These are phyloP conservation scores for Acleris holmiana DNA, from an alignment of 2,888 invertebrate species.

Conservation along the genomic window DNA sequence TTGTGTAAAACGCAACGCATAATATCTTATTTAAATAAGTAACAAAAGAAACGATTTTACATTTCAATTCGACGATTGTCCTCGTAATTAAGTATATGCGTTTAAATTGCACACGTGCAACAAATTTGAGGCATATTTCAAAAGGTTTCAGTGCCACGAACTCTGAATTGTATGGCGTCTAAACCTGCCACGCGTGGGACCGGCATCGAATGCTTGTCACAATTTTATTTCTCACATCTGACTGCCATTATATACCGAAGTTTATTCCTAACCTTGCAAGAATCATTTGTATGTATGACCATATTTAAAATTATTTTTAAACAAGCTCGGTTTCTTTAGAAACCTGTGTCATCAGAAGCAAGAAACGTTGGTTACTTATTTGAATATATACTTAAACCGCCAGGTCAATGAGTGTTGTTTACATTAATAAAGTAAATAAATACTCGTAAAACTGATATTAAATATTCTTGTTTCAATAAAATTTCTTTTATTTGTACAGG, in stretches of 20 bases:
- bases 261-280: conserved; percentile 31
- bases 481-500: too few species aligned
- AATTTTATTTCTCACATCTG: conserved; percentile 34
- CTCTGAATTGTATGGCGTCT: too few species aligned
- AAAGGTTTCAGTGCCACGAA: background rate
- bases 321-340: conserved; percentile 1
- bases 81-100: conserved; percentile 14
- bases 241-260: conserved; percentile 27
- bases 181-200: too few species aligned
- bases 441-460: too few species aligned
- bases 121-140: conserved; percentile 20
- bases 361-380: background rate
- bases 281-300: conserved; percentile 11
- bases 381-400: too few species aligned
- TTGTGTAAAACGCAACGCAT: background rate
- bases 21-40: conserved; percentile 4
- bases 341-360: background rate
- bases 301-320: conserved; percentile 21
- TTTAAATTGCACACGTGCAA: conserved; percentile 20
- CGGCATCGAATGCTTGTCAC: background rate
- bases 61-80: conserved; percentile 22
- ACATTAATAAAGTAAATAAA: too few species aligned
- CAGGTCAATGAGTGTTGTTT: too few species aligned
- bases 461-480: too few species aligned
- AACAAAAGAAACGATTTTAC: background rate